These are phyloP conservation scores for Bolinopsis microptera DNA, from an alignment of 37 sponge, comb jelly and placozoan species.

Conservation along the genomic window DNA sequence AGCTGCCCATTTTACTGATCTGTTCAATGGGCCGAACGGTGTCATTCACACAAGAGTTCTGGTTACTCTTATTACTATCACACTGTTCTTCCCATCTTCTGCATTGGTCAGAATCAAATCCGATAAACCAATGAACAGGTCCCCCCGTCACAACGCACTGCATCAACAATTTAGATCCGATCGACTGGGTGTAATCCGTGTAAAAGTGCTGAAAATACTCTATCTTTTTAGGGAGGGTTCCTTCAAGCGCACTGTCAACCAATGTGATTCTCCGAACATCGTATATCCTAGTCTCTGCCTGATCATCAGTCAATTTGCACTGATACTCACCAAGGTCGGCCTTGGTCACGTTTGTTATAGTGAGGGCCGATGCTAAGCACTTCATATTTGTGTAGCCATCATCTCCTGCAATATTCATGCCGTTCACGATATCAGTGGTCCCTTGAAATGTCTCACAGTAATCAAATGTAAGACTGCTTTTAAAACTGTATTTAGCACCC, in stretches of 20 bases:
- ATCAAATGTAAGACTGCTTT: background rate
- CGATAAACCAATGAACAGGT: background rate
- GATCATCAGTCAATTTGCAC: background rate
- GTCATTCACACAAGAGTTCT: background rate
- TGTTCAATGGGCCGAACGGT: background rate
- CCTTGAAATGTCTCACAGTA: constrained; percentile 43
- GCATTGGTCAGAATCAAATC: background rate
- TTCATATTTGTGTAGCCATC: background rate
- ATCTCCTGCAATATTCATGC: background rate
- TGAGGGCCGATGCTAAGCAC: background rate
- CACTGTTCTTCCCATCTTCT: background rate
- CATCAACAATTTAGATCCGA: background rate
- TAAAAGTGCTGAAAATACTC: background rate
- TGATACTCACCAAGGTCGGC: constrained; percentile 4
- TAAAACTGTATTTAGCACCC: background rate
- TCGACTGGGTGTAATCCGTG: background rate
- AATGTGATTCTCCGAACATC: background rate
- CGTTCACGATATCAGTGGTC: background rate
- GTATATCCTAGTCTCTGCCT: background rate
- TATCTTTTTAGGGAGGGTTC: background rate
- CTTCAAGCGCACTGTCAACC: background rate
- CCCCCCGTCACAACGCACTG: constrained; percentile 39
- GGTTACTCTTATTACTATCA: background rate
- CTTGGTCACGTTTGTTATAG: background rate
- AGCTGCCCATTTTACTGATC: background rate